Conservation (phyloP, 2,113 vertebrate genomes). For the Heterotilapia buettikoferi region DNA sequence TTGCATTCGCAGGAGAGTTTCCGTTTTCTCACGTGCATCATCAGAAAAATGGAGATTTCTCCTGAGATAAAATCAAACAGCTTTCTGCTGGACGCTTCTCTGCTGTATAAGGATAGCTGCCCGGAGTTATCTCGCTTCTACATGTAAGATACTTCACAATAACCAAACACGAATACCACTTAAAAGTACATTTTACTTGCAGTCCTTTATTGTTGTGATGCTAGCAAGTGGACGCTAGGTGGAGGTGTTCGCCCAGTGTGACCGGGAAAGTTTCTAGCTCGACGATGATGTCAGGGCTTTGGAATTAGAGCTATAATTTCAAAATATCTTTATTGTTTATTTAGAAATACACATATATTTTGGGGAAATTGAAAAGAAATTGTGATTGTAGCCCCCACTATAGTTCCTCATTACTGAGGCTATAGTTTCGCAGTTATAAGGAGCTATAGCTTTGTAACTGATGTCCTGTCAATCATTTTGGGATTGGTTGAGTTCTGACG, state of each 20-base stretch:
- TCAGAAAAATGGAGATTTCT: not conserved
- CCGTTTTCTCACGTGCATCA: not conserved
- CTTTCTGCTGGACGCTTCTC: slow-evolving; percentile 59
- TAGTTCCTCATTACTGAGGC: not conserved
- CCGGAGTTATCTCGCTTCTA: slow-evolving; percentile 67
- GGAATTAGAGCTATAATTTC: not conserved
- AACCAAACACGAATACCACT: not conserved
- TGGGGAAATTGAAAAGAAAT: not conserved
- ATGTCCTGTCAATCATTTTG: not conserved
- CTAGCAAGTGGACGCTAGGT: slow-evolving; percentile 16
- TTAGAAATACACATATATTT: not conserved
- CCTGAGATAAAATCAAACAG: not conserved
- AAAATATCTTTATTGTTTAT: not conserved
- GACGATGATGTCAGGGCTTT: not conserved
- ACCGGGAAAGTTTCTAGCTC: not conserved
- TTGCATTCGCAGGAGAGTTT: not conserved
- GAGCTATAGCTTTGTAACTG: not conserved
- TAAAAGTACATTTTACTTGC: accelerated
- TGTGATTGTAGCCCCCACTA: not conserved
- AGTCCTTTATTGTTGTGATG: slow-evolving; percentile 24
- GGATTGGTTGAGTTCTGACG: not conserved
- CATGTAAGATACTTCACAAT: slow-evolving; percentile 53
- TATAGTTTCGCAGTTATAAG: not conserved
- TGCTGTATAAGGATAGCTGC: slow-evolving; percentile 61
- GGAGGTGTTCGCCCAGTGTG: slow-evolving; percentile 8